phyloP scores from a whole-genome alignment of 30 jellyfish, hydroid and myxozoan genomes.

The Cassiopea andromeda region DNA sequence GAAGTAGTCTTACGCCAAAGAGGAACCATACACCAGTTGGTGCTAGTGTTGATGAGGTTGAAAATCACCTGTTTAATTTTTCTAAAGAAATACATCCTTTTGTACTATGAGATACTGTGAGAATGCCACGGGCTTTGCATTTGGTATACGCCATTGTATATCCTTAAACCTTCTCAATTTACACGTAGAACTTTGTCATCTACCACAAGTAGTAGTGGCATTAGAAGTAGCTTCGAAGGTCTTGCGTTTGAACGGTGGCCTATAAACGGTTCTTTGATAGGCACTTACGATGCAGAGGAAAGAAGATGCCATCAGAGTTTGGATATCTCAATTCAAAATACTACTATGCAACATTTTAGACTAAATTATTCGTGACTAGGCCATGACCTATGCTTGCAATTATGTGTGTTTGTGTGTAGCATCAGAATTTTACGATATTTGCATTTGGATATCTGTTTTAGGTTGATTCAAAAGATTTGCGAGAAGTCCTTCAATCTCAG shows the following conservation, averaged over 20 bases:
- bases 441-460: neutral
- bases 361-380: too few relatives aligned
- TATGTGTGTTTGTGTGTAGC: neutral
- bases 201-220: too few relatives aligned
- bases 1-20: slow-evolving; percentile 16
- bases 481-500: slow-evolving; percentile 22
- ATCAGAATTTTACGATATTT: neutral
- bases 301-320: too few relatives aligned
- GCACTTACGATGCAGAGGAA: too few relatives aligned
- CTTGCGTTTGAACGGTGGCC: too few relatives aligned
- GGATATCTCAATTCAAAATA: too few relatives aligned
- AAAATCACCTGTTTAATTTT: neutral
- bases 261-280: too few relatives aligned
- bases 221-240: too few relatives aligned
- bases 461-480: slow-evolving; percentile 42
- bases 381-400: neutral
- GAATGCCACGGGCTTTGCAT: neutral
- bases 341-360: too few relatives aligned
- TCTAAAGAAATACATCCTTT: neutral
- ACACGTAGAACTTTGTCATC: too few relatives aligned
- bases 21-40: slow-evolving; percentile 18
- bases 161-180: too few relatives aligned
- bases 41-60: slow-evolving; percentile 49
- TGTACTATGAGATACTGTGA: neutral
- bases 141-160: neutral